phyloP scores from a whole-genome alignment of 2,113 vertebrate genomes.

The Isurus oxyrinchus region DNA sequence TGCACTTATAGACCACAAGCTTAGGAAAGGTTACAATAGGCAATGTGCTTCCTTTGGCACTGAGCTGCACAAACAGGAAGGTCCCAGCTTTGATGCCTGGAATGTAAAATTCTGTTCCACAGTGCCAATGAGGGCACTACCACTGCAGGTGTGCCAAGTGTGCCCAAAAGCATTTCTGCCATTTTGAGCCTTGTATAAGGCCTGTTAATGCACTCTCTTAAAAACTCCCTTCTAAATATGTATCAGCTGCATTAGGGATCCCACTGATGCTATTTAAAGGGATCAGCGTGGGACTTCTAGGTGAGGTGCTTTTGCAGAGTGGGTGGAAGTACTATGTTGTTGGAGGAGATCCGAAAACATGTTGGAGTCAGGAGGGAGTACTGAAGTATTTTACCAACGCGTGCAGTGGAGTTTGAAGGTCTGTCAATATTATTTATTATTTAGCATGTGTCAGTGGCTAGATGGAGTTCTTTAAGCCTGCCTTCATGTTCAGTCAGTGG shows the following conservation, averaged over 20 bases:
- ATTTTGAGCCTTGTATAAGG: not conserved
- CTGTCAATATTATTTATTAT: not conserved
- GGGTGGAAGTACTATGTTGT: not conserved
- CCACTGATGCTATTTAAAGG: not conserved
- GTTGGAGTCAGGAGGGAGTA: not conserved
- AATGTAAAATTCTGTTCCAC: not conserved
- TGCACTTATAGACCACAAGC: not conserved
- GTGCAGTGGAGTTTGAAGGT: not conserved
- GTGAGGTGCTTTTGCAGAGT: not conserved
- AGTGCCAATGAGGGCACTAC: not conserved
- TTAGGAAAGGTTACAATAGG: not conserved
- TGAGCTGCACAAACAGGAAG: not conserved
- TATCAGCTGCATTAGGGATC: not conserved
- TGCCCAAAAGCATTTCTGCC: not conserved
- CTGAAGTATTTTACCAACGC: not conserved
- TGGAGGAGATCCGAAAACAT: not conserved
- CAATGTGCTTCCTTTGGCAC: not conserved
- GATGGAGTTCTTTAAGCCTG: too few relatives aligned
- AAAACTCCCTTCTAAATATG: not conserved
- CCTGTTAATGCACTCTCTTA: not conserved
- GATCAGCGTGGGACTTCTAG: not conserved
- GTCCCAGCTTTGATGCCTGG: not conserved
- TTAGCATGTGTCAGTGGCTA: too few relatives aligned
- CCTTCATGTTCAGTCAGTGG: too few relatives aligned
- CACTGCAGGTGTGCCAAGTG: too few relatives aligned